Evolutionary conservation across 2,113 vertebrate species (phyloP).

Genomic region (Limnothrissa miodon): DNA sequence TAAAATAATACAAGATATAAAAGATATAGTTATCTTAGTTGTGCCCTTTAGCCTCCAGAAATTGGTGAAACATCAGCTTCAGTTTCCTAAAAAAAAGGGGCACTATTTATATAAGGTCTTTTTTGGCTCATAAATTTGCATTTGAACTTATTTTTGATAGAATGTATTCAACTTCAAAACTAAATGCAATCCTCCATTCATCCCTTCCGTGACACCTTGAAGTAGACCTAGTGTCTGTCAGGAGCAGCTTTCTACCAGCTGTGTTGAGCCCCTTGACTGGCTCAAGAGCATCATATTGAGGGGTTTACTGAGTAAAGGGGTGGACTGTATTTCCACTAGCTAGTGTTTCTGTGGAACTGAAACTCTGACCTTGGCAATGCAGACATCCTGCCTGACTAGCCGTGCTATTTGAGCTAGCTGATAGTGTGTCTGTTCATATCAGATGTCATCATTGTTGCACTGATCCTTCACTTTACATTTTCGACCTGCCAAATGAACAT

Average conservation of each 20-base stretch:
- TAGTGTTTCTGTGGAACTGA: not conserved
- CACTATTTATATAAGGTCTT: no score
- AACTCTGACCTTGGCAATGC: constrained; percentile 1
- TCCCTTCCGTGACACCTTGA: no score
- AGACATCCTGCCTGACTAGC: not conserved
- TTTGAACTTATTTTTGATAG: no score
- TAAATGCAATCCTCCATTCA: no score
- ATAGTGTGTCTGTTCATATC: not conserved
- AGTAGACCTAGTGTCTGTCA: not conserved
- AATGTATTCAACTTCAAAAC: no score
- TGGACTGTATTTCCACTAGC: not conserved
- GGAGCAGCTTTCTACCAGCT: not conserved
- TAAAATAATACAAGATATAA: no score
- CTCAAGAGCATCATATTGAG: not conserved
- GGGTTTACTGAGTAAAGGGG: not conserved
- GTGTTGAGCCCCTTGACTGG: not conserved
- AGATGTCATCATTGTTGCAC: not conserved
- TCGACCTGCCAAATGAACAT: not conserved
- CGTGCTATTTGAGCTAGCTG: not conserved
- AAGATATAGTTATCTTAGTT: no score
- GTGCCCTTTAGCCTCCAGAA: no score
- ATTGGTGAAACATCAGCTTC: no score
- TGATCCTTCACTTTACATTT: not conserved
- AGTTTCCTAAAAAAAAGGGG: no score
- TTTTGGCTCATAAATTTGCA: no score